phyloP scores from a whole-genome alignment of 2,888 invertebrate species.

The Xylota segnis region DNA sequence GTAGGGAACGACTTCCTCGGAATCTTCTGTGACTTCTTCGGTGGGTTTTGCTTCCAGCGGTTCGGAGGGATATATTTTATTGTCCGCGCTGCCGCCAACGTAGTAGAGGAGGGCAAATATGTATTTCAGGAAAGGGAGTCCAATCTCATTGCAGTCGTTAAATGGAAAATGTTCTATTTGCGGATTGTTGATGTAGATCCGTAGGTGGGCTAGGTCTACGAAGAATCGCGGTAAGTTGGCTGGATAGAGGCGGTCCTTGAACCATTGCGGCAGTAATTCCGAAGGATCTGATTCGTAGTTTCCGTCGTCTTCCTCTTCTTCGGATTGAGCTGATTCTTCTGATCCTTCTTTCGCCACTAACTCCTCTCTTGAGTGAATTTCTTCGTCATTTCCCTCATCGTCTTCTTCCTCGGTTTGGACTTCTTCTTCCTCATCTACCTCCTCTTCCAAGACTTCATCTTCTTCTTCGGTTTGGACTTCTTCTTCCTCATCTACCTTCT shows the following conservation, averaged over 20 bases:
- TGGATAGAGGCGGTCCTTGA: slow-evolving; percentile 87
- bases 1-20: slow-evolving; percentile 74
- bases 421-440: slow-evolving; percentile 3
- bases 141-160: slow-evolving; percentile 87
- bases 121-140: slow-evolving; percentile 87
- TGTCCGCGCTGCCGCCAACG: slow-evolving; percentile 78
- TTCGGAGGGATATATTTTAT: slow-evolving; percentile 41
- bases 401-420: slow-evolving; percentile 50
- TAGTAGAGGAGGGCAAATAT: slow-evolving; percentile 85
- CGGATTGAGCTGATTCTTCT: slow-evolving; percentile 17
- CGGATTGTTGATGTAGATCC: slow-evolving; percentile 88
- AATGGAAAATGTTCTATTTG: slow-evolving; percentile 90
- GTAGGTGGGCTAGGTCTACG: slow-evolving; percentile 88
- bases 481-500: slow-evolving; percentile 33
- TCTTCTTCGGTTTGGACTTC: slow-evolving; percentile 63
- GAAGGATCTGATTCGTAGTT: slow-evolving; percentile 21
- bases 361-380: background rate
- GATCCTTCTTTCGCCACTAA: background rate
- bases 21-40: slow-evolving; percentile 60
- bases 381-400: slow-evolving; percentile 17
- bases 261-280: slow-evolving; percentile 87
- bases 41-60: slow-evolving; percentile 6
- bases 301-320: slow-evolving; percentile 52
- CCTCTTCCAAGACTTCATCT: slow-evolving; percentile 19
- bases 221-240: slow-evolving; percentile 88